Conservation (phyloP, 2,888 invertebrate genomes). For the Mesorhabditis belari region DNA sequence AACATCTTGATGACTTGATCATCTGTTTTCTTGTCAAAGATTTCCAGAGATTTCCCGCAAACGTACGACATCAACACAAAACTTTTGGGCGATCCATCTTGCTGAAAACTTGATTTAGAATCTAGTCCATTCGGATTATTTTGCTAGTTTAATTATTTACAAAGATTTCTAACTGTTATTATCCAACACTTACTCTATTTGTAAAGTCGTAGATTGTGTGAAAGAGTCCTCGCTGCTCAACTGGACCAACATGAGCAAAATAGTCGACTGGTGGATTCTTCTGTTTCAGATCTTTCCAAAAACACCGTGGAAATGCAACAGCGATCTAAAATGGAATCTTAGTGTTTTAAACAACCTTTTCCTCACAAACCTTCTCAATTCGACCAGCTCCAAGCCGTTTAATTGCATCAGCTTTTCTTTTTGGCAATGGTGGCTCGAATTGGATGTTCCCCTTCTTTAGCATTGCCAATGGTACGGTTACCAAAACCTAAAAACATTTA, state of each 20-base stretch:
- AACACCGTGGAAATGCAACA: constrained; percentile 54
- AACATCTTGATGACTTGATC: constrained; percentile 54
- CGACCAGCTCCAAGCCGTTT: constrained; percentile 55
- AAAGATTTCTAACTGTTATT: not conserved
- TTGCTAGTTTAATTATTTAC: not conserved
- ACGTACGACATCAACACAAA: constrained; percentile 56
- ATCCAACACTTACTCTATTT: constrained; percentile 29
- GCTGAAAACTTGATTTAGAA: not conserved
- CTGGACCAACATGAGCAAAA: constrained; percentile 53
- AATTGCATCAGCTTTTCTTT: constrained; percentile 54
- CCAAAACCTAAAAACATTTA: constrained; percentile 53
- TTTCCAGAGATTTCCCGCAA: constrained; percentile 54
- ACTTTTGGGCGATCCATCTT: constrained; percentile 1
- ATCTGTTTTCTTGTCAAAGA: constrained; percentile 53
- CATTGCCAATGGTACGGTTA: constrained; percentile 56
- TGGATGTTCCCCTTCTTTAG: constrained; percentile 52
- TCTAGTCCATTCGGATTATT: too few relatives aligned
- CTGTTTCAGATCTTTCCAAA: constrained; percentile 54
- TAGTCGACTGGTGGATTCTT: constrained; percentile 25
- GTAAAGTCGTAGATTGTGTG: constrained; percentile 57
- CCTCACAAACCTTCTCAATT: not conserved
- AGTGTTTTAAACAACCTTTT: too few relatives aligned
- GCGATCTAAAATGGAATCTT: constrained; percentile 49
- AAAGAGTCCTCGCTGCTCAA: constrained; percentile 53
- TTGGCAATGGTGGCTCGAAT: constrained; percentile 56